Base-by-base conservation (phyloP, 2,888 invertebrate species). In the Odontocerum albicorne region DNA sequence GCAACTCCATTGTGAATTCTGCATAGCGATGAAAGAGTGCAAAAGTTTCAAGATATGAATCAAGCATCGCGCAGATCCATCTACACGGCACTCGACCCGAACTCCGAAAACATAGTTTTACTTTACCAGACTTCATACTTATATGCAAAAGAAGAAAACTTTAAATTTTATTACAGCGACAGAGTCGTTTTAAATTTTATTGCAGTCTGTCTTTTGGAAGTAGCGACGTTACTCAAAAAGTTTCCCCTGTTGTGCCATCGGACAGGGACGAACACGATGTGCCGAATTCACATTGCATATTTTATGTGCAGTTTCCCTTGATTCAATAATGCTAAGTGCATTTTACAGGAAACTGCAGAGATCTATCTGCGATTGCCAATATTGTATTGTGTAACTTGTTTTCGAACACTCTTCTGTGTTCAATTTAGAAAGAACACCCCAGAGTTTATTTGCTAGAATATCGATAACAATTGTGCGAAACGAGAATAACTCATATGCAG, bases 181-280 rank as follows among this genome's bases (percentile, higher is more conserved):
- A 47, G 49, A 59, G 52, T 59, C 56, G 59, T 57, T 59, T 59
- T 59, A 57, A 59, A 59, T 59, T 59, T 59, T 59, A 59, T 59
- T 57, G 53, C 59, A 49, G 55, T 40, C 53, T 49, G 49, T 43
- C 55, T 43, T 38, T 49, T 36, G 49, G 56, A 56, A 36, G 45
- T 15, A 15, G 27, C 38, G 32, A 47, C 51, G 47, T 49, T 47
- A 53, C 49, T 56, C 52, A 17, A 35, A 49, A 59, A 59, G 47
- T 53, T 59, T 44, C 19, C 46, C 16, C 22, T 39, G 12, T 39
- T 49, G 21, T 39, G 8, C 15, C 35, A 38, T 22, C 36, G 22
- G 22, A 49, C 22, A 17, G 12, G 15, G 35, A 20, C n/a, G 36
- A 35, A 8, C 44, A 31, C 27, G 10, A 27, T 27, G 27, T 10